phyloP scores from a whole-genome alignment of 2,888 invertebrate genomes.

The Sarcophaga carnaria region DNA sequence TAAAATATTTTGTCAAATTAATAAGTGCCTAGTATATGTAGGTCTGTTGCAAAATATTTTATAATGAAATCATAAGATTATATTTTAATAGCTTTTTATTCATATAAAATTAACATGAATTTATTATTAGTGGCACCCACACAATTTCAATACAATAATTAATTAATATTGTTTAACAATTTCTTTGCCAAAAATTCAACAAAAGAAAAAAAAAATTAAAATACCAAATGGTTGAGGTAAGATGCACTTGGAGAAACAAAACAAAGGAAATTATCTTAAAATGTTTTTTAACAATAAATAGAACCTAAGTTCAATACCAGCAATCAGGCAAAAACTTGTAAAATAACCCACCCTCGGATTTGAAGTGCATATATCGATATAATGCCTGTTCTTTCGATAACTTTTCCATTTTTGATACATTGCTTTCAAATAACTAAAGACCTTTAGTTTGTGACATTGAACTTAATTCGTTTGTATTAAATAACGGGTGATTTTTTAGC shows the following conservation, averaged over 20 bases:
- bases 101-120: background rate
- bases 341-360: no score
- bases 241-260: background rate
- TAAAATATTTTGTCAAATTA: no score
- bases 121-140: background rate
- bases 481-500: background rate
- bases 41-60: no score
- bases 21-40: no score
- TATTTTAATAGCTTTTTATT: no score
- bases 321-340: no score
- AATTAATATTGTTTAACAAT: background rate
- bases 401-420: background rate
- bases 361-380: no score
- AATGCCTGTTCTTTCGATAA: no score
- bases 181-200: background rate
- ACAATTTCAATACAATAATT: slow-evolving; percentile 6
- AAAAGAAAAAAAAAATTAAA: background rate
- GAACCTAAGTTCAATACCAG: no score
- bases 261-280: no score
- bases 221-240: slow-evolving; percentile 19
- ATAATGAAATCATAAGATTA: no score
- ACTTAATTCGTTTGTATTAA: slow-evolving; percentile 49
- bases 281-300: no score
- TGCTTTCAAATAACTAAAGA: background rate
- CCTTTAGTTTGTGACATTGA: slow-evolving; percentile 43